These are phyloP conservation scores for Hemibagrus guttatus DNA, from an alignment of 2,797 vertebrate species.

Conservation along the genomic window DNA sequence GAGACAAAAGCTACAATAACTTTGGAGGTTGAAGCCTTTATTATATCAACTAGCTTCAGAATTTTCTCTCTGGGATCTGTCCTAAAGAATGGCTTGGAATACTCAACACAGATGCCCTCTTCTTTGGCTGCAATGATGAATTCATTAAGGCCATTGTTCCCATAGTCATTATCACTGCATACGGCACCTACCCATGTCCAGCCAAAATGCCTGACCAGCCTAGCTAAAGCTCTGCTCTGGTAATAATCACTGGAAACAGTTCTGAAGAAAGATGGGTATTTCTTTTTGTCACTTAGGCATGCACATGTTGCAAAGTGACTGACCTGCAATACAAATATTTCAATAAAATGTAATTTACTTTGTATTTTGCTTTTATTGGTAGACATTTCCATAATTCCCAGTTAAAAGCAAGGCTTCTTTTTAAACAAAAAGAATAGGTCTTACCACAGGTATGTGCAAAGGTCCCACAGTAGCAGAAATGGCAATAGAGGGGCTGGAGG, in stretches of 20 bases:
- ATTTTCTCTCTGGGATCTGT: constrained; percentile 66
- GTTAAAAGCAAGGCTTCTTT: neutral
- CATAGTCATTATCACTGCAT: constrained; percentile 59
- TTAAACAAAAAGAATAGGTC: neutral
- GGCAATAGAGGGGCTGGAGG: constrained; percentile 7
- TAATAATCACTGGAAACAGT: constrained; percentile 58
- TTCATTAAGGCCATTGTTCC: constrained; percentile 67
- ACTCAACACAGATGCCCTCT: constrained; percentile 69
- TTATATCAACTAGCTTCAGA: constrained; percentile 58
- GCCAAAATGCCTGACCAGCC: constrained; percentile 53
- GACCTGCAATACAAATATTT: constrained; percentile 28
- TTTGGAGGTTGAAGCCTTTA: constrained; percentile 63
- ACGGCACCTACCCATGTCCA: constrained; percentile 59
- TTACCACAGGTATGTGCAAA: constrained; percentile 25
- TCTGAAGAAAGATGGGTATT: constrained; percentile 56
- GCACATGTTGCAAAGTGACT: constrained; percentile 57
- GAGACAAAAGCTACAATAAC: constrained; percentile 67
- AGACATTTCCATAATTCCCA: neutral
- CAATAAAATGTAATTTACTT: neutral
- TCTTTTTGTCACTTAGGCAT: constrained; percentile 56
- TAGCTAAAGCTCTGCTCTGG: constrained; percentile 54
- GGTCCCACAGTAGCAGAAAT: constrained; percentile 19
- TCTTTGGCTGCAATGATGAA: constrained; percentile 61
- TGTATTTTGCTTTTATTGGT: neutral
- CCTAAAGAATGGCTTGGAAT: constrained; percentile 67